phyloP scores from a whole-genome alignment of 1,140 invertebrate genomes.

The Achatina immaculata region DNA sequence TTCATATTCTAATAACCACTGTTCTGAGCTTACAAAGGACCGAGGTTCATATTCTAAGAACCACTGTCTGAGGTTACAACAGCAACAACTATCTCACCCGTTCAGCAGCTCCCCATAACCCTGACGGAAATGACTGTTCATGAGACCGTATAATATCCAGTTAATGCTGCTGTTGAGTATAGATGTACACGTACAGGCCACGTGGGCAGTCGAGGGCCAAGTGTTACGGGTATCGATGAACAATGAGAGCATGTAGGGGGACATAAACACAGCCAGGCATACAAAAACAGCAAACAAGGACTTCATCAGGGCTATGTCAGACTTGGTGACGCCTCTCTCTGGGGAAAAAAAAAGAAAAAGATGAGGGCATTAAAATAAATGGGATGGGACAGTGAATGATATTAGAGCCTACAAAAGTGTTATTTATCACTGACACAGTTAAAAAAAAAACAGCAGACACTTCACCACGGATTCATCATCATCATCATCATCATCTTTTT shows the following conservation, averaged over 20 bases:
- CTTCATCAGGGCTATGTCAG: constrained; percentile 30
- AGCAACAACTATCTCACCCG: background rate
- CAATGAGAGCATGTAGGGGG: constrained; percentile 33
- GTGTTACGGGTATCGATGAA: constrained; percentile 30
- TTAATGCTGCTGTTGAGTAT: constrained; percentile 46
- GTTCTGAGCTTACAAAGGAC: no score
- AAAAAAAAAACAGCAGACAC: no score
- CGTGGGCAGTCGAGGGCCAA: constrained; percentile 16
- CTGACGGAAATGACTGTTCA: constrained; percentile 41
- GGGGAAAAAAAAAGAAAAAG: background rate
- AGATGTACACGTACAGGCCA: constrained; percentile 27
- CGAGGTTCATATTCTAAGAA: no score
- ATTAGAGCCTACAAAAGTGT: no score
- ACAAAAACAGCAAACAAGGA: constrained; percentile 33
- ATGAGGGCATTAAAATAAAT: background rate
- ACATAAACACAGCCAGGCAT: constrained; percentile 34
- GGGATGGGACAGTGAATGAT: background rate
- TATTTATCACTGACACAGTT: no score
- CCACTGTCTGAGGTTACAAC: no score
- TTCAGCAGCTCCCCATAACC: constrained; percentile 31
- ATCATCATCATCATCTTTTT: no score
- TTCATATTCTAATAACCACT: no score
- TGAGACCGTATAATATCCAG: constrained; percentile 45
- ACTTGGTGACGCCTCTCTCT: background rate
- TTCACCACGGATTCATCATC: no score